A percentile compares a stretch with the other conserved stretches of the same genome.
Evolutionary conservation across 1,140 invertebrate species (phyloP).

Genomic region (Eufriesea mexicana): DNA sequence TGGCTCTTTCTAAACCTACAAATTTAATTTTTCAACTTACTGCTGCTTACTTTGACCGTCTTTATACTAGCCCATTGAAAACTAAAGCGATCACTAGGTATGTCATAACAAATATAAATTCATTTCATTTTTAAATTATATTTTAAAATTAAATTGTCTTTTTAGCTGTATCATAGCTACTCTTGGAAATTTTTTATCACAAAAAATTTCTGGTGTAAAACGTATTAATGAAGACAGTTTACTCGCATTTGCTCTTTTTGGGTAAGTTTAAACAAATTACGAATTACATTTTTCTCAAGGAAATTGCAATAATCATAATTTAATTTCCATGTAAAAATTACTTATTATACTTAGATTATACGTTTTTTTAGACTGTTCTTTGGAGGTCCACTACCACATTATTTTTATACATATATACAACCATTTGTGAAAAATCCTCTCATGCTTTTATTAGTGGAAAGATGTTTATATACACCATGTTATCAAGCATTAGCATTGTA

Average conservation of each 20-base stretch:
- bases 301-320: constrained; percentile 59
- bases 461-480: constrained; percentile 86
- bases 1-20: constrained; percentile 87
- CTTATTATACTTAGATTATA: not conserved
- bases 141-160: constrained; percentile 39
- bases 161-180: constrained; percentile 83
- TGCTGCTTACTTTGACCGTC: constrained; percentile 86
- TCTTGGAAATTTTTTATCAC: constrained; percentile 86
- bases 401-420: constrained; percentile 84
- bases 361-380: constrained; percentile 84
- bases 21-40: constrained; percentile 84
- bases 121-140: constrained; percentile 13
- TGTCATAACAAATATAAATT: constrained; percentile 5
- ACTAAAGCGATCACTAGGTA: constrained; percentile 90
- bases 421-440: constrained; percentile 82
- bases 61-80: constrained; percentile 87
- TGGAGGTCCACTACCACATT: constrained; percentile 88
- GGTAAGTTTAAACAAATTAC: constrained; percentile 80
- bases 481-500: constrained; percentile 88
- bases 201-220: constrained; percentile 84
- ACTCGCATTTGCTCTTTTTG: constrained; percentile 87
- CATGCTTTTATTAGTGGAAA: constrained; percentile 85
- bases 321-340: not conserved
- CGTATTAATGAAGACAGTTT: constrained; percentile 85
- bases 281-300: not conserved